Conservation (phyloP, 2,113 vertebrate species). For the Smithornis capensis region DNA sequence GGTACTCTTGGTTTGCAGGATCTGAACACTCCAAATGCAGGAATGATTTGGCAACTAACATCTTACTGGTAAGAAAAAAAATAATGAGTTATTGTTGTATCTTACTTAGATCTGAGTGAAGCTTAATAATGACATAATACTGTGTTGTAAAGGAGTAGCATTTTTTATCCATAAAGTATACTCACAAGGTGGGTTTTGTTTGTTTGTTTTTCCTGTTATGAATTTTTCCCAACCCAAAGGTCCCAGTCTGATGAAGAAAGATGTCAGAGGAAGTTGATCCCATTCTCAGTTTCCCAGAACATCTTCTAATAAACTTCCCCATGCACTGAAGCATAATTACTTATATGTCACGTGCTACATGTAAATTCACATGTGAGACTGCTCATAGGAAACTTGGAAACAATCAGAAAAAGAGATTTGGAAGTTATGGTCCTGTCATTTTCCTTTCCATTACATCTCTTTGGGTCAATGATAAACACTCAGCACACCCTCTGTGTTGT, state of each 20-base stretch:
- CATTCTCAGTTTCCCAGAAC: neutral
- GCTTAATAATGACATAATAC: neutral
- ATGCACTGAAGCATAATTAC: neutral
- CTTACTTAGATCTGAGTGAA: neutral
- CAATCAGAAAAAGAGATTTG: neutral
- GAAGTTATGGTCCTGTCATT: neutral
- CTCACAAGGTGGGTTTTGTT: neutral
- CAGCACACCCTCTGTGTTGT: fast-evolving
- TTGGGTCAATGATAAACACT: neutral
- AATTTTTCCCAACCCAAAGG: neutral
- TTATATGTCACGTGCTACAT: neutral
- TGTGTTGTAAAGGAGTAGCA: neutral
- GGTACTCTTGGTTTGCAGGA: neutral
- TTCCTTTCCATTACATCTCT: neutral
- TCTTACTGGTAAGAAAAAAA: conserved; percentile 10
- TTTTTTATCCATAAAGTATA: neutral
- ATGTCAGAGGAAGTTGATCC: neutral
- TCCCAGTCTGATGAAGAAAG: fast-evolving
- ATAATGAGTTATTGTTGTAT: neutral
- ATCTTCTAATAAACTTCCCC: neutral
- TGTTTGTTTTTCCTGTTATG: neutral
- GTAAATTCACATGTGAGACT: neutral
- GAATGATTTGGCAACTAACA: neutral
- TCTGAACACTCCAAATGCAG: neutral
- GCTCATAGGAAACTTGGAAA: neutral